Base-by-base conservation (phyloP, 2,797 vertebrate genomes). In the Parauchenoglanis punctatus region DNA sequence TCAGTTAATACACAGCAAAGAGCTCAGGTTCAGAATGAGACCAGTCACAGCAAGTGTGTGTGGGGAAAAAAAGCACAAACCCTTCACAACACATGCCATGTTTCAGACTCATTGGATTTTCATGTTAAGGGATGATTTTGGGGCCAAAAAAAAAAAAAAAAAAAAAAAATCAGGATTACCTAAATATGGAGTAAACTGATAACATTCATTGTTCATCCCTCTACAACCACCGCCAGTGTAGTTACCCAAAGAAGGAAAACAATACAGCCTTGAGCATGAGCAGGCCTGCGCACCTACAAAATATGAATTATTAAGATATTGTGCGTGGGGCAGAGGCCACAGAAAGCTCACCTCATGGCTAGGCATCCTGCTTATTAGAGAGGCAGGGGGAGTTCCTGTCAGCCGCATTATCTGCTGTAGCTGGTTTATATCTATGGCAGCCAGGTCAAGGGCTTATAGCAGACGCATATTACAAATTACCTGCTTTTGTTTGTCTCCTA, bases 331-430 rank as follows among this genome's bases (percentile, higher is more conserved):
- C 23, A 54, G 52, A 67, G 84, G 88, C 87, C 81, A 86, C 56
- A 87, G 67, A 46, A 83, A 86, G 88, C 89, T 99, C 98, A 99
- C 99, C 99, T 99, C 99, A 28, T 97, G 97, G 95, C 99, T 99
- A 95, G 97, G 98, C 98, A 99, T 99, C 97, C 98, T 98, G 97
- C 96, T 99, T 97, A 99, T 98, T 96, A 99, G 97, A 94, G 98
- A 97, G 86, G 97, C 96, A 94, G 99, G 98, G 94, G 98, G 99
- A 72, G 98, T 99, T 96, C 99, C 98, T 94, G 98, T 99, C 96
- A 99, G 97, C 93, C 98, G 97, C 98, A 99, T 99, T 96, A 99
- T 99, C 97, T 99, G 98, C 96, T 99, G 99, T 96, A 99, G 98
- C 95, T 99, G 98, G 97, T 99, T 99, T 98, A 99, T 99, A 97